phyloP scores from a whole-genome alignment of 1,140 invertebrate genomes.

The Marisa cornuarietis region DNA sequence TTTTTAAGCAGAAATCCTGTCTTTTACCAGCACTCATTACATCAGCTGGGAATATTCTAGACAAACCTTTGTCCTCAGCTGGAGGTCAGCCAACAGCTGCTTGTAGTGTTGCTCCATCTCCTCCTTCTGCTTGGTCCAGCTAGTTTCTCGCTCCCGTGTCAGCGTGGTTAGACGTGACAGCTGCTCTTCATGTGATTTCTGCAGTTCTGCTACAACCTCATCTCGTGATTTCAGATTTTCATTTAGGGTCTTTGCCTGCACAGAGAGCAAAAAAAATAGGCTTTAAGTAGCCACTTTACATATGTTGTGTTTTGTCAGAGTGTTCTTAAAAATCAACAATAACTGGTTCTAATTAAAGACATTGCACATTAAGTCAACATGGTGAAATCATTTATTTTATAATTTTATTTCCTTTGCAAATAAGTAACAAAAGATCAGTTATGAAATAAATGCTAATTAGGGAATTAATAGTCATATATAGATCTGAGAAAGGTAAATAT shows the following conservation, averaged over 20 bases:
- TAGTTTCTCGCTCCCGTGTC: slow-evolving; percentile 51
- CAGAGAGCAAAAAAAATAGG: too few species aligned
- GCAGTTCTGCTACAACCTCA: slow-evolving; percentile 44
- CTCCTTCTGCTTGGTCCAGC: slow-evolving; percentile 61
- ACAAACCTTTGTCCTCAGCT: slow-evolving; percentile 55
- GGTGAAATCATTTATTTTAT: not conserved
- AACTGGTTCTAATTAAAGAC: not conserved
- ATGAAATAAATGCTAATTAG: not conserved
- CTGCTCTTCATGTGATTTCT: slow-evolving; percentile 57
- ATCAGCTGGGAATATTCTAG: not conserved
- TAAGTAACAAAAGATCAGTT: not conserved
- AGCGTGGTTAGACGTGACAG: slow-evolving; percentile 51
- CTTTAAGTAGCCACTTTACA: too few species aligned
- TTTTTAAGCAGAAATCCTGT: too few species aligned
- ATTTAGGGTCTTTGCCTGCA: slow-evolving; percentile 5
- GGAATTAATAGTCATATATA: too few species aligned
- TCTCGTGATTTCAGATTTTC: slow-evolving; percentile 33
- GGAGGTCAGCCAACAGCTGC: slow-evolving; percentile 54
- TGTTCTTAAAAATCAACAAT: too few species aligned
- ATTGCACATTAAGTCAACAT: too few species aligned
- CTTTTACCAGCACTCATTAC: too few species aligned
- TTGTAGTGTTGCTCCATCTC: slow-evolving; percentile 61
- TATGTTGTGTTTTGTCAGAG: too few species aligned
- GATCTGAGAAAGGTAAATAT: too few species aligned
- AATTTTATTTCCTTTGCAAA: too few species aligned